A percentile compares a stretch with the other conserved stretches of the same genome.
These are phyloP conservation scores for Acromyrmex heyeri DNA, from an alignment of 1,140 invertebrate species.

Conservation along the genomic window DNA sequence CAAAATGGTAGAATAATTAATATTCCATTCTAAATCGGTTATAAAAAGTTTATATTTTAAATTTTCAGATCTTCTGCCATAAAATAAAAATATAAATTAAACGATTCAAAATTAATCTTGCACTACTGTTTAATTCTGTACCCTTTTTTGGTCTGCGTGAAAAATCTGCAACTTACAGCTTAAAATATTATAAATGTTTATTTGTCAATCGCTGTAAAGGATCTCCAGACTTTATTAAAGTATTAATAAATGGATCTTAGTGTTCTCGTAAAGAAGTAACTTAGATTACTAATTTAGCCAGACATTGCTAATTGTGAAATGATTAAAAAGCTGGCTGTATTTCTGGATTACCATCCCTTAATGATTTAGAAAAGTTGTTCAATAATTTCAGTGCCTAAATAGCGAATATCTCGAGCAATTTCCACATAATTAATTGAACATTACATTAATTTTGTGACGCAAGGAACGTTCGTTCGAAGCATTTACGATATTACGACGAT, in stretches of 20 bases:
- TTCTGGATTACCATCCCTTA: background rate
- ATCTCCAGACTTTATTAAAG: background rate
- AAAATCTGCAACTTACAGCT: background rate
- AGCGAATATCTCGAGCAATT: background rate
- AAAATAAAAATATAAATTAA: too few species aligned
- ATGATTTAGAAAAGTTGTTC: background rate
- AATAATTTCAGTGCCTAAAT: background rate
- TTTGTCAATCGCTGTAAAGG: background rate
- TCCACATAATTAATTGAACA: constrained; percentile 15
- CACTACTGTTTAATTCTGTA: background rate
- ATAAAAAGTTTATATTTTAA: background rate
- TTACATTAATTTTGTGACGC: constrained; percentile 2
- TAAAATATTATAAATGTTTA: background rate
- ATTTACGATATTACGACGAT: background rate
- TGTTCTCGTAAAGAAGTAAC: constrained; percentile 13
- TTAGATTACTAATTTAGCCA: background rate
- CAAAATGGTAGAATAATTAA: background rate
- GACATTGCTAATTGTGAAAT: background rate
- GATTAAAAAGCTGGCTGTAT: background rate
- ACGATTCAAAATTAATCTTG: background rate
- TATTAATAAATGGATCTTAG: background rate
- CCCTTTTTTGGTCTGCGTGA: background rate
- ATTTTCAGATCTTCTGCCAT: background rate
- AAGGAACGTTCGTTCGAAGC: background rate
- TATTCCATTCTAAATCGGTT: background rate